Evolutionary conservation across 2,113 vertebrate genomes (phyloP).

Genomic region (Ariopsis seemanni): DNA sequence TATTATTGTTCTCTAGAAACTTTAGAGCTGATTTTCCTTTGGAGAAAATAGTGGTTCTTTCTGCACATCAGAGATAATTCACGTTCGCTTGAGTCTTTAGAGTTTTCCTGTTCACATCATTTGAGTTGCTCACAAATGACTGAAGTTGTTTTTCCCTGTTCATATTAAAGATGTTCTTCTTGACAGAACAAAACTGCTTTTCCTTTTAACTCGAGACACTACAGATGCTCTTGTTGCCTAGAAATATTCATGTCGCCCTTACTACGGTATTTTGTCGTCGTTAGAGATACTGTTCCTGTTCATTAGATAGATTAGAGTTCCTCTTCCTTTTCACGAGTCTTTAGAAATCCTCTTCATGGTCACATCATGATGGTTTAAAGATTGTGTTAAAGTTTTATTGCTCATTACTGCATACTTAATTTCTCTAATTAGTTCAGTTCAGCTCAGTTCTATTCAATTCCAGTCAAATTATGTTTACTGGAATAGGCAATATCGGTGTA

Average conservation of each 20-base stretch:
- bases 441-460: not conserved
- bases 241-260: not conserved
- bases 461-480: not conserved
- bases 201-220: not conserved
- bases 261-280: not conserved
- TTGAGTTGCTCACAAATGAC: not conserved
- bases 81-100: too few relatives aligned
- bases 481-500: not conserved
- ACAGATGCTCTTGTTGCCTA: not conserved
- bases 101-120: slow-evolving; percentile 45
- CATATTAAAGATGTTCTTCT: not conserved
- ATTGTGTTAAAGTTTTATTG: not conserved
- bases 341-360: not conserved
- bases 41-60: not conserved
- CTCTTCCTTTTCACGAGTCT: not conserved
- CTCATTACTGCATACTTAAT: not conserved
- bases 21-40: not conserved
- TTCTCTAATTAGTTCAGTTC: not conserved
- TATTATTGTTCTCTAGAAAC: not conserved
- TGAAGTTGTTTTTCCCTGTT: not conserved
- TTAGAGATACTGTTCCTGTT: not conserved
- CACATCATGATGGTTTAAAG: not conserved
- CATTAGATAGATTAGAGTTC: not conserved
- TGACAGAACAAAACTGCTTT: not conserved
- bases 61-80: not conserved